Base-by-base conservation (phyloP, 2,888 invertebrate species). In the Stictocephala bisonia region DNA sequence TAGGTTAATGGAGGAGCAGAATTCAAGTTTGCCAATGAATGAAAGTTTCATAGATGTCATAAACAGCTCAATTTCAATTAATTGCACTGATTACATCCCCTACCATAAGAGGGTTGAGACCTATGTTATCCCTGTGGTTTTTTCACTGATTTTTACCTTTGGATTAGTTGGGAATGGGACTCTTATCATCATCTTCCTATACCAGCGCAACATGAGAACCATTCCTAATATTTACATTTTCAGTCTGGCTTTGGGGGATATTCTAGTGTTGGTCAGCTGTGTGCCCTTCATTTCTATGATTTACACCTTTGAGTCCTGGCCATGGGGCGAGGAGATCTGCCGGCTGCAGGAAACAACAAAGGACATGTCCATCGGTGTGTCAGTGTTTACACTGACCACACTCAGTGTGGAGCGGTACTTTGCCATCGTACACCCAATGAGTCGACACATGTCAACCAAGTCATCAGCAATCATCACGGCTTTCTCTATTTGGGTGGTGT, bases 371-470 rank as follows among this genome's bases (percentile, higher is more conserved):
- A 64, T 44, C 64, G 64, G 64, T 7, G 64, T 64, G 26, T 64
- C 64, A 9, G 64, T 64, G 41, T 64, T 64, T 44, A 64, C 64
- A 0, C 85, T 97, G 77, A 95, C 95, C 0, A 96, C 95, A 0
- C 85, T 97, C 1, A 95, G 96, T 20, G 94, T 92, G 11, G 96
- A 96, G 84, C 88, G 96, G 67, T 97, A 94, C 84, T 93, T 93
- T 82, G 96, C 96, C 7, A 96, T 97, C 77, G 95, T 95, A 3
- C 91, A 94, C 83, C 96, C 96, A 0, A 85, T 96, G 85, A 88
- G 93, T 79, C 92, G 92, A 80, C 86, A 91, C 15, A 91, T 93
- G 84, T 88, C 89, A 75, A 93, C 93, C 0, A 85, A 84, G 69
- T 83, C 84, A 13, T 80, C 86, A 74, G 88, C 88, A 0, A 86